Conservation (phyloP, 2,797 vertebrate species). For the Chloroceryle inda region DNA sequence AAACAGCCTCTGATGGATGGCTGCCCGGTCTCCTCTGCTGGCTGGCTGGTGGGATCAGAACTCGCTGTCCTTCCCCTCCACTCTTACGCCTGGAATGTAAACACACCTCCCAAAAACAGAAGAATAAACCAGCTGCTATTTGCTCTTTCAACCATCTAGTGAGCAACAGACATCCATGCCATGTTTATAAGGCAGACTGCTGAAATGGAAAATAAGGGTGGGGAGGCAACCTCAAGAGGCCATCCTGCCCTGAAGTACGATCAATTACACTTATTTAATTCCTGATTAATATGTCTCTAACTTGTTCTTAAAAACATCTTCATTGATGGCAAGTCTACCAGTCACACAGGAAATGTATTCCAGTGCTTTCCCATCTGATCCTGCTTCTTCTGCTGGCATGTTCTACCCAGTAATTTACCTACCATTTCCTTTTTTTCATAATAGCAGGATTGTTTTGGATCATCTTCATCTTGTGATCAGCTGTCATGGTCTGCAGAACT, state of each 20-base stretch:
- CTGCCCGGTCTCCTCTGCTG: slow-evolving; percentile 18
- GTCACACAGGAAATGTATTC: neutral
- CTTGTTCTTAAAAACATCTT: neutral
- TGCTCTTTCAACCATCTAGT: slow-evolving; percentile 33
- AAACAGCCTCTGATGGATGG: slow-evolving; percentile 29
- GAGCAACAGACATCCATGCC: slow-evolving; percentile 33
- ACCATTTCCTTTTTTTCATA: neutral
- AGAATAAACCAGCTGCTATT: slow-evolving; percentile 60
- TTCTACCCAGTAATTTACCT: neutral
- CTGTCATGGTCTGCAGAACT: neutral
- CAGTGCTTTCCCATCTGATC: neutral
- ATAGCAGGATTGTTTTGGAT: neutral
- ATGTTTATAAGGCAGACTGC: slow-evolving; percentile 38
- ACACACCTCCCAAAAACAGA: slow-evolving; percentile 57
- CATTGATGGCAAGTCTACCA: neutral
- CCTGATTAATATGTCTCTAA: slow-evolving; percentile 27
- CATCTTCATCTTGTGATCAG: neutral
- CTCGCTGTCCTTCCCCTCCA: slow-evolving; percentile 49
- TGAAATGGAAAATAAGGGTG: slow-evolving; percentile 58
- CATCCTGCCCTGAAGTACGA: neutral
- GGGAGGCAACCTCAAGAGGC: neutral
- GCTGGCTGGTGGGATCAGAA: slow-evolving; percentile 59
- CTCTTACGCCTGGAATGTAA: slow-evolving; percentile 61
- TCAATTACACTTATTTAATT: slow-evolving; percentile 36
- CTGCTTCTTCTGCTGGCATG: neutral